phyloP scores from a whole-genome alignment of 2,888 invertebrate species.

The Yponomeuta malinellus region DNA sequence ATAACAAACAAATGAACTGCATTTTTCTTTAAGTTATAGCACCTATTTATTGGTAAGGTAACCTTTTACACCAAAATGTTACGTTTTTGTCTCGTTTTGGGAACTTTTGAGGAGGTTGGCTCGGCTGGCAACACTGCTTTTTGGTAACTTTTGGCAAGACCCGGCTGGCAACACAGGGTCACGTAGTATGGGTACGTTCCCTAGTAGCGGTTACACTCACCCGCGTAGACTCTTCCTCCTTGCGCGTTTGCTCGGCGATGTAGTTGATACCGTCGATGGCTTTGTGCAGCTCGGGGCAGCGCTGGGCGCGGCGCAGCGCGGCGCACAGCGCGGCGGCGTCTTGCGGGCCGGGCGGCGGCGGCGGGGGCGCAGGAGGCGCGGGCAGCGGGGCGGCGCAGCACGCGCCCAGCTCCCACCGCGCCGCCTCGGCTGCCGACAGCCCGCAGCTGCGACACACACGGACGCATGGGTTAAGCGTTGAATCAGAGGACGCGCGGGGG shows the following conservation, averaged over 20 bases:
- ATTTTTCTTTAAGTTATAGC: no score
- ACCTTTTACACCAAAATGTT: no score
- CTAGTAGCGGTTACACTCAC: background rate
- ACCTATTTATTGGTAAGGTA: no score
- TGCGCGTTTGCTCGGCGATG: slow-evolving; percentile 93
- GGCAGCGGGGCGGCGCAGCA: slow-evolving; percentile 31
- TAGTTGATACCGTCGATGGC: slow-evolving; percentile 95
- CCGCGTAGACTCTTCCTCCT: slow-evolving; percentile 87
- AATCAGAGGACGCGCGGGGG: no score
- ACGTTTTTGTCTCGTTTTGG: no score
- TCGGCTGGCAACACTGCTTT: no score
- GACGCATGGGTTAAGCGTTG: no score
- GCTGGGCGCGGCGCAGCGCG: slow-evolving; percentile 87
- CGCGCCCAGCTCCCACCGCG: slow-evolving; percentile 27
- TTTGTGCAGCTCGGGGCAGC: slow-evolving; percentile 93
- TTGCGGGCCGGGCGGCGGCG: slow-evolving; percentile 57
- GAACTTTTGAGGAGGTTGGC: no score
- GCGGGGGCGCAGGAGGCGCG: slow-evolving; percentile 69
- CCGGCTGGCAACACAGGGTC: no score
- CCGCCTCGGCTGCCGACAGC: slow-evolving; percentile 33
- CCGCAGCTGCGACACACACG: slow-evolving; percentile 22
- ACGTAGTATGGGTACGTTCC: no score
- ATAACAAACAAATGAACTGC: no score
- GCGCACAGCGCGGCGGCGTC: slow-evolving; percentile 76
- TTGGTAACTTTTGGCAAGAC: no score